Evolutionary conservation across 2,113 vertebrate genomes (phyloP), one percentile per base, ranked within the genome.

Genomic region (Alosa alosa): DNA sequence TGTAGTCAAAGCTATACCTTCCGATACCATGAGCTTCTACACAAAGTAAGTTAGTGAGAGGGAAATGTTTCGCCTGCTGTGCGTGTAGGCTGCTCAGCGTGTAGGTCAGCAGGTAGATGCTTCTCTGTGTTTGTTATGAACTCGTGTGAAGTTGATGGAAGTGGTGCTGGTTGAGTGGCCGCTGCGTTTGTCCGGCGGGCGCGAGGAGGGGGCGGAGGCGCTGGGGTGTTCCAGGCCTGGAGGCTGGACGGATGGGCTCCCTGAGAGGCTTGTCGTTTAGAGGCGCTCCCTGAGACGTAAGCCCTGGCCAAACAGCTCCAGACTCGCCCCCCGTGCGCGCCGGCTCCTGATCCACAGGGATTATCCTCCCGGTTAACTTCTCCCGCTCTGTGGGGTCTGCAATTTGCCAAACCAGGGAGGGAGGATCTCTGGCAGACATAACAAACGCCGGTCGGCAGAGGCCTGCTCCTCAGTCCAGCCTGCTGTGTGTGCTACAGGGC

Each of bases 331-430:
- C 92, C 87, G 91, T 90, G 2, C 41, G 4, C 93, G 94, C 93
- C 94, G 93, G 93, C 86, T 92, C 91, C 91, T 94, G 93, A 95
- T 94, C 94, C 92, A 36, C 9, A 82, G 13, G 95, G 95, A 96
- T 96, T 96, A 95, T 91, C 87, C 87, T 86, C 89, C 90, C 92
- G 90, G 88, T 93, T 95, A 93, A 96, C 95, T 96, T 95, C 93
- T 90, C 93, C 92, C 94, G 93, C 93, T 95, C 94, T 94, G 95
- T 95, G 95, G 94, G 95, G 95, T 96, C 95, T 90, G 94, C 93
- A 93, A 90, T 92, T 92, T 95, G 93, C 90, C 81, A 92, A 92
- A 90, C 82, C 86, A 75, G 84, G 90, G 89, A 86, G 91, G 83
- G 89, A 88, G 81, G 90, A 91, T 90, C 89, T 91, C 86, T 47